Conservation (phyloP, 2,888 invertebrate species). For the Volucella inflata region DNA sequence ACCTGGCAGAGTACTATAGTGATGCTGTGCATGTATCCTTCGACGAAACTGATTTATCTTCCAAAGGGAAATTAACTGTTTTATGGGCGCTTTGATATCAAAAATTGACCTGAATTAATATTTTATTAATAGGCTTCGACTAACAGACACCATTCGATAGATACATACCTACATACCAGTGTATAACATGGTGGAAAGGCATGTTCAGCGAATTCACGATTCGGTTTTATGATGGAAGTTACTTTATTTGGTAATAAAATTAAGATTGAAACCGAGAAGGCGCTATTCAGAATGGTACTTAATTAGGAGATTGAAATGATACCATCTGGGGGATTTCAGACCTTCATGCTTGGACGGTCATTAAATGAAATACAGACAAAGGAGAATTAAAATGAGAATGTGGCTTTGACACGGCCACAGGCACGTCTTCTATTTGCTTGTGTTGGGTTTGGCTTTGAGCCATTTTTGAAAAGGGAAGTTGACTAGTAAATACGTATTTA, state of each 20-base stretch:
- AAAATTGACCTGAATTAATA: constrained; percentile 58
- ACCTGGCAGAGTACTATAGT: constrained; percentile 34
- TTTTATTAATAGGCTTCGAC: constrained; percentile 50
- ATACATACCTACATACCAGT: background rate
- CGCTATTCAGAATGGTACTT: constrained; percentile 10
- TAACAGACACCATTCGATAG: background rate
- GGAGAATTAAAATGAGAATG: no score
- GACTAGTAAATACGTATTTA: no score
- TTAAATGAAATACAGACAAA: no score
- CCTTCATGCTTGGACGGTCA: no score
- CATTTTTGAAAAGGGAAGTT: no score
- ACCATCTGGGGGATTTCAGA: background rate
- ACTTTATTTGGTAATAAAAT: constrained; percentile 30
- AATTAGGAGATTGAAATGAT: constrained; percentile 30
- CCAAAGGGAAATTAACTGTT: constrained; percentile 63
- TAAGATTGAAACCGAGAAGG: constrained; percentile 1
- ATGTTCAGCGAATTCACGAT: constrained; percentile 50
- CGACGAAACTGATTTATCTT: constrained; percentile 55
- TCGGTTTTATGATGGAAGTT: constrained; percentile 49
- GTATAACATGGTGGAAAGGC: constrained; percentile 33
- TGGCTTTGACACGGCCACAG: no score
- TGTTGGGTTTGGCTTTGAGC: no score
- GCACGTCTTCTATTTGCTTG: no score
- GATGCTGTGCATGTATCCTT: constrained; percentile 2
- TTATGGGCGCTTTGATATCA: constrained; percentile 59